Base-by-base conservation (phyloP, 2,888 invertebrate genomes). In the Frankliniella fusca region DNA sequence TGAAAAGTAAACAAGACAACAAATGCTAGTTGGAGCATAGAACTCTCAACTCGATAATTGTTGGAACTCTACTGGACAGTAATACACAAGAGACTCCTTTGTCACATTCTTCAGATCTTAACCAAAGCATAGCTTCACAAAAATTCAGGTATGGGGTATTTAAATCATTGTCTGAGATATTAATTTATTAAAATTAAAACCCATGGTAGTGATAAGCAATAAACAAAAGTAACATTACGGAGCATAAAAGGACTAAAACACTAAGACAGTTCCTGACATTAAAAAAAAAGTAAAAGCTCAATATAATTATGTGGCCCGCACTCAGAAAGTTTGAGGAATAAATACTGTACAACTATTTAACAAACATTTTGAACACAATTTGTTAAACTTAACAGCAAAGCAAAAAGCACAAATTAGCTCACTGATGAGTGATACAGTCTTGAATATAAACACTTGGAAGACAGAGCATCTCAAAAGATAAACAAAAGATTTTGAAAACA, bases 281-380 rank as follows among this genome's bases (percentile, higher is more conserved):
- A n/a, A n/a, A n/a, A n/a, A n/a, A n/a, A n/a, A n/a, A n/a, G n/a
- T n/a, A n/a, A n/a, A n/a, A n/a, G n/a, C n/a, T n/a, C n/a, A n/a
- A n/a, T n/a, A 81, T 81, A 81, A 82, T 79, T 38, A 38, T 38
- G 38, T 38, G 38, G 38, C 38, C 38, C 3, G 38, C 38, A 38
- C 38, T 38, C 38, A 38, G 5, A 38, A 38, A 38, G 3, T 81
- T 81, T 80, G 27, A 81, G 49, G 54, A 83, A n/a, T 54, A 54
- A 81, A 81, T 38, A 83, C 76, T 80, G 80, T 80, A 38, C 80
- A 54, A 49, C 27, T 61, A 82, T 23, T 10, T 76, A 27, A 76
- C 23, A 76, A 27, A 9, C 23, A 27, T 27, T 12, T 76, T 23
- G 12, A 76, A 76, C 61, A 76, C 27, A 76, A 9, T 23, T 23